phyloP scores from a whole-genome alignment of 2,797 vertebrate species.

The Coregonus sp. region DNA sequence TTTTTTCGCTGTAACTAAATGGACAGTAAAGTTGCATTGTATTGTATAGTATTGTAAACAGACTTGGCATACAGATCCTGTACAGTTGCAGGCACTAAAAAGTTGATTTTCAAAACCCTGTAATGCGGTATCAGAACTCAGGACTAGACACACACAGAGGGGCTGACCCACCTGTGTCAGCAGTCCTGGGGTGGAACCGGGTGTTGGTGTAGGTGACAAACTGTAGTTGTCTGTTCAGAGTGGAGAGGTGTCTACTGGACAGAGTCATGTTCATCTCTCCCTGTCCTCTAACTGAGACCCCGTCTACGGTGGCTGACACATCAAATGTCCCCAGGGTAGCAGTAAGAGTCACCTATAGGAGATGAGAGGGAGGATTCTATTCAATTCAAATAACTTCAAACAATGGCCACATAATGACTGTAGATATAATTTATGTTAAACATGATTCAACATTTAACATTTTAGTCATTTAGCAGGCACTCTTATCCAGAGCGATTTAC shows the following conservation, averaged over 20 bases:
- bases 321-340: slow-evolving; percentile 83
- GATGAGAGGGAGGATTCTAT: background rate
- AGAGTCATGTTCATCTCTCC: slow-evolving; percentile 76
- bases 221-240: slow-evolving; percentile 87
- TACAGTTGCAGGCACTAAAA: background rate
- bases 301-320: slow-evolving; percentile 80
- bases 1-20: no score
- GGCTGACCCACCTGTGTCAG: slow-evolving; percentile 80
- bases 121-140: background rate
- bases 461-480: background rate
- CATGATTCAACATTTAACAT: background rate
- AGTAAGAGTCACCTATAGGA: slow-evolving; percentile 79
- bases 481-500: no score
- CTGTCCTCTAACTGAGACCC: slow-evolving; percentile 72
- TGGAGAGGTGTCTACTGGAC: slow-evolving; percentile 68
- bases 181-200: slow-evolving; percentile 83
- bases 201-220: slow-evolving; percentile 88
- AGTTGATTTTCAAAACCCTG: background rate
- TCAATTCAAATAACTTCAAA: background rate
- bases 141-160: background rate
- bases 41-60: no score
- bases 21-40: no score
- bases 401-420: background rate
- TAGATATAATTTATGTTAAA: background rate
- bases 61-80: background rate